Evolutionary conservation across 2,888 invertebrate genomes (phyloP).

Genomic region (Amphipoea oculea): DNA sequence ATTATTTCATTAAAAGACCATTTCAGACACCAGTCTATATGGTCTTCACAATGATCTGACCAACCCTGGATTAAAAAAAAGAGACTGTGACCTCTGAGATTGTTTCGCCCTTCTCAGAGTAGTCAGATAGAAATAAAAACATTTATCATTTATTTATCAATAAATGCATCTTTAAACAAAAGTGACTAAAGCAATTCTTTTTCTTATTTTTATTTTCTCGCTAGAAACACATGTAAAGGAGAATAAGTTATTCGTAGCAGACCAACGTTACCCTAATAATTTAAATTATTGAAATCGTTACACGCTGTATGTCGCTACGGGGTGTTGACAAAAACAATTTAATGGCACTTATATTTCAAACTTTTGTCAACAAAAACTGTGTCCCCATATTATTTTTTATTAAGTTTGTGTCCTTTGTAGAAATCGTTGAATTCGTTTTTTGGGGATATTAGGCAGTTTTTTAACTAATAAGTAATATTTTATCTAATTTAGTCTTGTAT

Average conservation of each 20-base stretch:
- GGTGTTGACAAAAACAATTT: conserved; percentile 68
- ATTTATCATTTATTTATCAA: background rate
- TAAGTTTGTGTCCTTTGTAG: background rate
- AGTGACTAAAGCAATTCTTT: rapidly evolving
- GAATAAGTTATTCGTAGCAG: background rate
- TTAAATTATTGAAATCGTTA: conserved; percentile 44
- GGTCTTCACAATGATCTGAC: background rate
- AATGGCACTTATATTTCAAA: conserved; percentile 73
- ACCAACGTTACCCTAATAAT: background rate
- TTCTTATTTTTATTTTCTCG: background rate
- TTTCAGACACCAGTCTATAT: background rate
- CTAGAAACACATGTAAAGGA: background rate
- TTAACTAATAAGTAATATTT: background rate
- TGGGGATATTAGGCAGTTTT: background rate
- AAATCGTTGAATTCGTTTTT: conserved; percentile 14
- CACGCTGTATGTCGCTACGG: conserved; percentile 41
- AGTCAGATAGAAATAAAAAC: no score
- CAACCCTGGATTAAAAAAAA: no score
- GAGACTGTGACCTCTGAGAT: no score
- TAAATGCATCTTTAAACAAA: background rate
- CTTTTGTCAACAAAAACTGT: conserved; percentile 67
- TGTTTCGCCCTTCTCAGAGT: no score
- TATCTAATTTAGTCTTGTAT: background rate
- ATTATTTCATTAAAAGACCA: background rate
- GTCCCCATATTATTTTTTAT: conserved; percentile 7